A percentile compares a stretch with the other conserved stretches of the same genome.
Conservation (phyloP, 2,797 vertebrate species). For the Eulemur albifrons region DNA sequence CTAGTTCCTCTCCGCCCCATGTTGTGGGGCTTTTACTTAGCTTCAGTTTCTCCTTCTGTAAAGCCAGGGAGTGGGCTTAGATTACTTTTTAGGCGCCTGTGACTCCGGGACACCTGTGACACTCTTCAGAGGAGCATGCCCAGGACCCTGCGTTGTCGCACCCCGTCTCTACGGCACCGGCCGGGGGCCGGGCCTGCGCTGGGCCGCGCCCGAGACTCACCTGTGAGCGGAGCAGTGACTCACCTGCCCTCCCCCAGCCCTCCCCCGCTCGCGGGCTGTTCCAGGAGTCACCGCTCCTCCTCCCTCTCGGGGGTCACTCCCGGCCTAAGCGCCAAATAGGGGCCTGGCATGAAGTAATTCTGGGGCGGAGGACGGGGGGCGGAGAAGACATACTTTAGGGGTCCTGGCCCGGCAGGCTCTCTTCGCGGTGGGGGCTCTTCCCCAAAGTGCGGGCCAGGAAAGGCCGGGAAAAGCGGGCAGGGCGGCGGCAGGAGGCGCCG, state of each 20-base stretch:
- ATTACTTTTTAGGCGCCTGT: neutral
- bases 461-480: neutral
- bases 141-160: accelerated
- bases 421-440: accelerated
- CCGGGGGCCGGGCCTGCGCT: neutral
- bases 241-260: slow-evolving; percentile 42
- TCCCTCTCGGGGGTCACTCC: neutral
- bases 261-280: slow-evolving; percentile 42
- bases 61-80: neutral
- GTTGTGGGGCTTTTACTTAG: neutral
- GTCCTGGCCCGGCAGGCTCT: accelerated
- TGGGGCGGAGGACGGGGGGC: neutral
- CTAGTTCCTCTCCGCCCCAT: neutral
- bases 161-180: accelerated
- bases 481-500: slow-evolving; percentile 58
- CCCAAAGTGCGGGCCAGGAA: neutral
- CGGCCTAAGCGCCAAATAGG: neutral
- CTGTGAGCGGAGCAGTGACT: slow-evolving; percentile 56
- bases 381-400: neutral
- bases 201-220: slow-evolving; percentile 52
- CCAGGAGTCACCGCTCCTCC: slow-evolving; percentile 55
- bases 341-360: neutral
- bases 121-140: too few species aligned
- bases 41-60: neutral
- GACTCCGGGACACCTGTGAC: neutral